Base-by-base conservation (phyloP, 2,797 vertebrate species). In the Neostethus bicornis region DNA sequence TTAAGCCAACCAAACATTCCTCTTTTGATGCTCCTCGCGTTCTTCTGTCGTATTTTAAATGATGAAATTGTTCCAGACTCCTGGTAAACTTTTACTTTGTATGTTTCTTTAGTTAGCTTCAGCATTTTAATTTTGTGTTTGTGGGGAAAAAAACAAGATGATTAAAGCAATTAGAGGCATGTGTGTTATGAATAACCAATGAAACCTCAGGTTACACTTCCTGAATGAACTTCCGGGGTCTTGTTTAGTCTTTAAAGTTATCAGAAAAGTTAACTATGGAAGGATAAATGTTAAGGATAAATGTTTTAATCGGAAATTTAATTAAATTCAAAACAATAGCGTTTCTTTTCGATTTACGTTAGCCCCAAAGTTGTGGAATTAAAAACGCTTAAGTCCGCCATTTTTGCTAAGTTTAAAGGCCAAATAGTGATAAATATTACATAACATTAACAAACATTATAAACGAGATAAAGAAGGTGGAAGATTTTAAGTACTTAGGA, bases 1-100 rank as follows among this genome's bases (percentile, higher is more conserved):
- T 71, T 71, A 1, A 87, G 61, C 79, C 87, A 90, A 17, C 86
- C 75, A 47, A 86, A 85, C 90, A 90, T 90, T 4, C 0, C 34
- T 16, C 13, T 38, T 21, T 5, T 20, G 58, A 23, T 2, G n/a
- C 17, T 46, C 14, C 12, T 17, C 3, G 1, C 43, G 12, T 3
- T 8, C 12, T 1, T 5, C 24, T 0, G 7, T 4, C 2, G 2
- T 0, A 37, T 23, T 0, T 6, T 13, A 1, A 35, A 19, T 24
- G 13, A 0, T 2, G 16, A 12, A 21, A 24, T 16, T 0, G 4
- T 34, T 0, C 2, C 34, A 3, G 6, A 41, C 2, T 20, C 16
- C n/a, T 7, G 3, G 19, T 26, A 13, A 21, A 1, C 10, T 10
- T 54, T 4, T 4, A 11, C 35, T 16, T 9, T 8, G 16, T 7